phyloP scores from a whole-genome alignment of 2,797 vertebrate genomes.

The Aphelocoma californica region DNA sequence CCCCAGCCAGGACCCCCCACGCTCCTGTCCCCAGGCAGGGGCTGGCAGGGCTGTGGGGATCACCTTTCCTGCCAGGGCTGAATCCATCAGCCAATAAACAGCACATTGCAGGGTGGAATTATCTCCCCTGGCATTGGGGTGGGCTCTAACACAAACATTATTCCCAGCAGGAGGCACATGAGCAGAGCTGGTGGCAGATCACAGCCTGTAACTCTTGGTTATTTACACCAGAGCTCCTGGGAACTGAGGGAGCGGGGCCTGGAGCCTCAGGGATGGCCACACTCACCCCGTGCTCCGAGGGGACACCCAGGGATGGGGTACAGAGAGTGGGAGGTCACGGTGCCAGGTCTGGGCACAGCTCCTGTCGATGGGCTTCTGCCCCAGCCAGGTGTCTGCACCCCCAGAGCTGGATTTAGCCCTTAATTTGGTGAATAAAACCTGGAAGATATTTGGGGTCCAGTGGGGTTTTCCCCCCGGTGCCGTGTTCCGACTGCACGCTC shows the following conservation, averaged over 20 bases:
- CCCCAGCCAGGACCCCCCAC: fast-evolving
- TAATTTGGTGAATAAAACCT: not conserved
- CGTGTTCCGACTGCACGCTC: fast-evolving
- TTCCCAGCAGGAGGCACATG: not conserved
- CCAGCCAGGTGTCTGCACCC: fast-evolving
- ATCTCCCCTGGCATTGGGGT: not conserved
- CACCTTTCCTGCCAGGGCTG: not conserved
- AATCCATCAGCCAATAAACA: not conserved
- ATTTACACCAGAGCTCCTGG: not conserved
- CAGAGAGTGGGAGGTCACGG: fast-evolving
- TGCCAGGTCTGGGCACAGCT: not conserved
- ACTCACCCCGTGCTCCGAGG: fast-evolving
- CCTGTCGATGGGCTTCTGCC: not conserved
- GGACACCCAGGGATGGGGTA: not conserved
- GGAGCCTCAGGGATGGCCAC: not conserved
- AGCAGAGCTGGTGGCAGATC: not conserved
- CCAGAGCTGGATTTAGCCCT: not conserved
- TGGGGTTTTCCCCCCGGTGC: not conserved
- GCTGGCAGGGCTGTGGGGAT: not conserved
- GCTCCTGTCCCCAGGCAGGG: fast-evolving
- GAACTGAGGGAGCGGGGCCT: fast-evolving
- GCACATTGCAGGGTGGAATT: not conserved
- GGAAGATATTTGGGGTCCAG: fast-evolving
- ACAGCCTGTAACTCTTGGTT: not conserved
- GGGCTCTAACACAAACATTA: not conserved